Conservation (phyloP, 1,140 invertebrate genomes). For the Melanaphis sacchari region DNA sequence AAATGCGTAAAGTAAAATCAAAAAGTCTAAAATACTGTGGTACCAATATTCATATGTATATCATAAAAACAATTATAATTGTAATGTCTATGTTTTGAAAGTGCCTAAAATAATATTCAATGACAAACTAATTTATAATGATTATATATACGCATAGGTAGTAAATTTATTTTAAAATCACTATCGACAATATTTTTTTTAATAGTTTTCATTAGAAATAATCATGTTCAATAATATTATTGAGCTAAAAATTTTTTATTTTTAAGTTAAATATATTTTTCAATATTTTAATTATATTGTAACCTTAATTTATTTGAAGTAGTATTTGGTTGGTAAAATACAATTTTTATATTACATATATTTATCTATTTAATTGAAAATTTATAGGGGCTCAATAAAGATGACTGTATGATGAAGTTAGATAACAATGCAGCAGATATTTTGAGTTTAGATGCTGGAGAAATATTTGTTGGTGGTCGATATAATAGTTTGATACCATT, state of each 20-base stretch:
- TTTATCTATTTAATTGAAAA: neutral
- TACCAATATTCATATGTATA: neutral
- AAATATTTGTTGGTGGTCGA: slow-evolving; percentile 89
- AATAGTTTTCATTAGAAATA: neutral
- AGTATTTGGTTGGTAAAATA: no score
- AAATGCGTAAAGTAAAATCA: neutral
- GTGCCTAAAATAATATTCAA: slow-evolving; percentile 61
- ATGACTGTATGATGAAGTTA: slow-evolving; percentile 81
- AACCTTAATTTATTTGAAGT: neutral
- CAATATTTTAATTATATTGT: neutral
- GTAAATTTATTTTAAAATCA: neutral
- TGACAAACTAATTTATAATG: slow-evolving; percentile 49
- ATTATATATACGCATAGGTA: neutral
- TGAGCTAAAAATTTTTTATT: neutral
- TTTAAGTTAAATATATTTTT: neutral
- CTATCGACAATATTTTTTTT: neutral
- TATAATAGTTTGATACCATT: slow-evolving; percentile 93
- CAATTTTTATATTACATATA: neutral
- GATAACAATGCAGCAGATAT: slow-evolving; percentile 83
- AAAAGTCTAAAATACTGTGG: neutral
- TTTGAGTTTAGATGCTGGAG: slow-evolving; percentile 88
- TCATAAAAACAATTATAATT: neutral
- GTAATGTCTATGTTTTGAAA: neutral
- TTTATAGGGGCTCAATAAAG: slow-evolving; percentile 73
- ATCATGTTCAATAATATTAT: neutral